phyloP scores from a whole-genome alignment of 2,888 invertebrate species.

The Acrobasis repandana region DNA sequence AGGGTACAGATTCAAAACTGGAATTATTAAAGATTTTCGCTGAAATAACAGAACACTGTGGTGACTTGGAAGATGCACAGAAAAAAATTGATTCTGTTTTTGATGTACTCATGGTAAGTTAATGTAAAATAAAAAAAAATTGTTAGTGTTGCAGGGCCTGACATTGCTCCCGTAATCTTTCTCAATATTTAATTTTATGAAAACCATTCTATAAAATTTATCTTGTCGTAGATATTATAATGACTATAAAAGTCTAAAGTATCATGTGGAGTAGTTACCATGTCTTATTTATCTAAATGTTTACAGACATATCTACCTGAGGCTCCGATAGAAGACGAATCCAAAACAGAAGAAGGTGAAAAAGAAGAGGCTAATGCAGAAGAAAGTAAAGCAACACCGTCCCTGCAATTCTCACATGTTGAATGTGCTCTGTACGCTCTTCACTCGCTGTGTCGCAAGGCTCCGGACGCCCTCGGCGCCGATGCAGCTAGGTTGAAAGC shows the following conservation, averaged over 20 bases:
- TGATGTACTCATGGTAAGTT: conserved; percentile 89
- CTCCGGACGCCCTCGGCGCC: conserved; percentile 88
- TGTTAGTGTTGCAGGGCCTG: too few species aligned
- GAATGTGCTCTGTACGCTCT: conserved; percentile 93
- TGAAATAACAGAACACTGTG: conserved; percentile 90
- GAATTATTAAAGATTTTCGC: conserved; percentile 94
- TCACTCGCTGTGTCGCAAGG: conserved; percentile 90
- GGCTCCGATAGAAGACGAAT: conserved; percentile 86
- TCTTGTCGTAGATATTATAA: too few species aligned
- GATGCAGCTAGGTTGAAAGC: conserved; percentile 91
- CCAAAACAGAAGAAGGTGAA: conserved; percentile 69
- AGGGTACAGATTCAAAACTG: conserved; percentile 85
- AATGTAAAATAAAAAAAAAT: neutral
- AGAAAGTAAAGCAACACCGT: conserved; percentile 85
- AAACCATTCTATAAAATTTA: too few species aligned
- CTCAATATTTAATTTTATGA: too few species aligned
- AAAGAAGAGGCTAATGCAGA: conserved; percentile 55
- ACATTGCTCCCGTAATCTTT: too few species aligned
- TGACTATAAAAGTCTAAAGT: too few species aligned
- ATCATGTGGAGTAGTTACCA: too few species aligned
- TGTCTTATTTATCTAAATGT: neutral
- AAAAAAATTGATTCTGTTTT: conserved; percentile 90
- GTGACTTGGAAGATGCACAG: conserved; percentile 88
- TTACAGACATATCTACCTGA: conserved; percentile 93
- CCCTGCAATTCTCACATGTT: conserved; percentile 95